Conservation (phyloP, 2,888 invertebrate genomes). For the Blastobasis lacticolella region DNA sequence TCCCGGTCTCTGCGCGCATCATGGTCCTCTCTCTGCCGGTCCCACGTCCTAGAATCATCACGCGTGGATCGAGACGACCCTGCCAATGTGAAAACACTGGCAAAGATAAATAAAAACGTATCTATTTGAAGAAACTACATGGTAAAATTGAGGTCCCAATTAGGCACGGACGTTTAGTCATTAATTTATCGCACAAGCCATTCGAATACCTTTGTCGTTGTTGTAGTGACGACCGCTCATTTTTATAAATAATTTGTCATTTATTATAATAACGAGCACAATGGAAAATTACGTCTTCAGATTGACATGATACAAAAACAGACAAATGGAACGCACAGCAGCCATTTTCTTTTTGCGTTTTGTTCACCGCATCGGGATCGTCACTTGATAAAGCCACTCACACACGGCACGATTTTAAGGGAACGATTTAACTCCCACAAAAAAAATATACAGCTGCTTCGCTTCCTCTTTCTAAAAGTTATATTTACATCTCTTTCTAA, state of each 20-base stretch:
- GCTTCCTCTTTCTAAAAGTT: no score
- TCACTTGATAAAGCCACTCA: no score
- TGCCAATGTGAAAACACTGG: slow-evolving; percentile 85
- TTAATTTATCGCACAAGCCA: slow-evolving; percentile 25
- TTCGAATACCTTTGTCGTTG: slow-evolving; percentile 54
- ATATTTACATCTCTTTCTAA: no score
- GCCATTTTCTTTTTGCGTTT: not conserved
- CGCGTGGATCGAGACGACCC: slow-evolving; percentile 76
- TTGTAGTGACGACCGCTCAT: slow-evolving; percentile 47
- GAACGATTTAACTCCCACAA: no score
- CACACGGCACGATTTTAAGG: no score
- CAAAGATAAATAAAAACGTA: slow-evolving; percentile 75
- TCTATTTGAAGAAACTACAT: slow-evolving; percentile 33
- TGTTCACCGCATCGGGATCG: not conserved
- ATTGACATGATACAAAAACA: no score
- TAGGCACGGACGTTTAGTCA: slow-evolving; percentile 11
- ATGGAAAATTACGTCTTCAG: no score
- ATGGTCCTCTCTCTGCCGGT: slow-evolving; percentile 24
- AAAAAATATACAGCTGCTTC: no score
- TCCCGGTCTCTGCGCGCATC: slow-evolving; percentile 24
- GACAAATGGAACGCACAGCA: not conserved
- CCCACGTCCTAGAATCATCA: slow-evolving; percentile 66
- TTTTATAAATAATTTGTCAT: slow-evolving; percentile 4
- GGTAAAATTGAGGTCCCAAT: not conserved
- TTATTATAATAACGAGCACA: slow-evolving; percentile 2